A percentile compares a stretch with the other conserved stretches of the same genome.
These are phyloP conservation scores for Brienomyrus longianalis DNA, from an alignment of 2,113 vertebrate species.

Conservation along the genomic window DNA sequence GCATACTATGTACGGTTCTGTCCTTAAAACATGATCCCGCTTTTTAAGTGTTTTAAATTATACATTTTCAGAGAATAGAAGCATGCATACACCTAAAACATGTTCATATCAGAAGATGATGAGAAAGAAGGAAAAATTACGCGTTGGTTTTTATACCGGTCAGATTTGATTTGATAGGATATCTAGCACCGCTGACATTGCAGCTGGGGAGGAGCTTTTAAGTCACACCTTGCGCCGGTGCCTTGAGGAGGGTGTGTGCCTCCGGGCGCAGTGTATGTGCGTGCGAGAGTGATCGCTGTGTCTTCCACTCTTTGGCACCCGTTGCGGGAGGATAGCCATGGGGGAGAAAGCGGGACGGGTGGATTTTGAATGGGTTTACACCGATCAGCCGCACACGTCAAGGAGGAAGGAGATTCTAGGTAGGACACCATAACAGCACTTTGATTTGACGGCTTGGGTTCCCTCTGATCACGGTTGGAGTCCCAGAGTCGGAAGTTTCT, in stretches of 20 bases:
- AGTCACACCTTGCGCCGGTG: constrained; percentile 23
- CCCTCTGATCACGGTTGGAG: not conserved
- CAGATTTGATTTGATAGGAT: not conserved
- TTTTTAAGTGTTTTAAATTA: not conserved
- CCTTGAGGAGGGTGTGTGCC: constrained; percentile 43
- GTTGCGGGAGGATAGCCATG: constrained; percentile 54
- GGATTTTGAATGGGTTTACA: constrained; percentile 97
- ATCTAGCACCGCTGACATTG: not conserved
- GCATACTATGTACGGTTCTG: not conserved
- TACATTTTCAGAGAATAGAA: not conserved
- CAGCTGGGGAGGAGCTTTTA: not conserved
- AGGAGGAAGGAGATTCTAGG: constrained; percentile 88
- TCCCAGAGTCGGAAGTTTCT: not conserved
- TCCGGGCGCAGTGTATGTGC: not conserved
- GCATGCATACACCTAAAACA: not conserved
- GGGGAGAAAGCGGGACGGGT: constrained; percentile 67
- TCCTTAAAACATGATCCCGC: not conserved
- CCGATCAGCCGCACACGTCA: constrained; percentile 88
- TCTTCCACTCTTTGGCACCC: not conserved
- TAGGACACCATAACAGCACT: constrained; percentile 46
- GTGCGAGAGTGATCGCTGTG: not conserved
- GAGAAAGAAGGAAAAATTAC: not conserved
- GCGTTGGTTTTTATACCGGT: not conserved
- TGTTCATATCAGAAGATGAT: not conserved
- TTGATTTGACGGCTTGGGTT: not conserved